Base-by-base conservation (phyloP, 2,113 vertebrate species). In the Caretta caretta region DNA sequence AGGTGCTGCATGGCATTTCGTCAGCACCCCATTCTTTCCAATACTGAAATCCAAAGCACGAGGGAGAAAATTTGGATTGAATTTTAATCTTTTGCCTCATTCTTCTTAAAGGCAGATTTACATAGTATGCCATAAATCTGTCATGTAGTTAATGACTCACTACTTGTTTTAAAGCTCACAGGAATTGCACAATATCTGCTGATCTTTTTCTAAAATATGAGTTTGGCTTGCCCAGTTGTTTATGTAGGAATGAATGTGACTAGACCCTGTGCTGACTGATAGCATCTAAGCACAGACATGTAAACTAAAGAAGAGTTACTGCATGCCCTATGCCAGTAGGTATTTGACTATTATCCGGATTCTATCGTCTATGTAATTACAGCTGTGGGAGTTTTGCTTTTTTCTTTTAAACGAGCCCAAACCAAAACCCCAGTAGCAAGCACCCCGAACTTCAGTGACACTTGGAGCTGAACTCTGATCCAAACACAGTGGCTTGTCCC, bases 251-350 rank as follows among this genome's bases (percentile, higher is more conserved):
- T 0, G 0, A 84, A 59, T 31, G 88, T 88, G 86, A 51, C 89
- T 76, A 48, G 86, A 81, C 50, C 2, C 0, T 0, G 38, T 2
- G 49, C 2, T 10, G 83, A 35, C n/a, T 0, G 0, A 57, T 69
- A 31, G 2, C 83, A 86, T 89, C n/a, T 75, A 79, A 0, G 1
- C 35, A 46, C 0, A 2, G 90, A 88, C 84, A 62, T 0, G 25
- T 31, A 0, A 0, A 57, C 38, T 17, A 49, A 14, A 94, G 57
- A 38, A 87, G 54, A 31, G n/a, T 4, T 42, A 51, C 65, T 93
- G 31, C 0, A 0, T 82, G 83, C 5, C 24, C 16, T 0, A 0
- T 42, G 31, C 90, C n/a, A 93, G 46, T 19, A 94, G n/a, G 50
- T 11, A 25, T 82, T 69, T n/a, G 92, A 92, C 89, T 87, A 38